Percentiles rank a stretch among this genome's conserved stretches.
Evolutionary conservation across 2,113 vertebrate species (phyloP).

Genomic region (Peromyscus maniculatus): DNA sequence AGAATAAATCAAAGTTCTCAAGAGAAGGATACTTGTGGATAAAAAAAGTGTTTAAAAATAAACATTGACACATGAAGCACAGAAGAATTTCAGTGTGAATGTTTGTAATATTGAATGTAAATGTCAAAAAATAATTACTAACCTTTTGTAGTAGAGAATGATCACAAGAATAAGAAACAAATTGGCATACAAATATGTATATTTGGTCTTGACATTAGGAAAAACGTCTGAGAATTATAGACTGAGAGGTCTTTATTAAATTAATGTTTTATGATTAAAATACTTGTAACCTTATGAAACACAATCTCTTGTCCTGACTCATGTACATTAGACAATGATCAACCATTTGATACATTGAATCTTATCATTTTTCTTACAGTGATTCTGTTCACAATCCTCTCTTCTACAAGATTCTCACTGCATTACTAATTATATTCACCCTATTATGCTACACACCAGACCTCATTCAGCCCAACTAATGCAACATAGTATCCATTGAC

Average conservation of each 20-base stretch:
- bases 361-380: background rate
- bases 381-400: background rate
- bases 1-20: background rate
- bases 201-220: constrained; percentile 9
- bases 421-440: background rate
- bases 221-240: background rate
- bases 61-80: background rate
- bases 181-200: background rate
- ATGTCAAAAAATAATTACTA: background rate
- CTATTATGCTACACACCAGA: background rate
- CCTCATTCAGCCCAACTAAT: background rate
- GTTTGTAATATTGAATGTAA: background rate
- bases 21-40: background rate
- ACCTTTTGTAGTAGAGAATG: background rate
- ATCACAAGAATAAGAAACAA: background rate
- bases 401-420: background rate
- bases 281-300: background rate
- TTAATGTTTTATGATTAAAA: background rate
- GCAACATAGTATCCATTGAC: background rate
- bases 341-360: background rate
- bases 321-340: background rate
- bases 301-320: background rate
- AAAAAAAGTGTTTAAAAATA: constrained; percentile 32
- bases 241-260: constrained; percentile 2
- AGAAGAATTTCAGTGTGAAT: background rate